Evolutionary conservation across 2,888 invertebrate species (phyloP), one percentile per base, ranked within the genome.

Genomic region (Eupithecia subumbrata): DNA sequence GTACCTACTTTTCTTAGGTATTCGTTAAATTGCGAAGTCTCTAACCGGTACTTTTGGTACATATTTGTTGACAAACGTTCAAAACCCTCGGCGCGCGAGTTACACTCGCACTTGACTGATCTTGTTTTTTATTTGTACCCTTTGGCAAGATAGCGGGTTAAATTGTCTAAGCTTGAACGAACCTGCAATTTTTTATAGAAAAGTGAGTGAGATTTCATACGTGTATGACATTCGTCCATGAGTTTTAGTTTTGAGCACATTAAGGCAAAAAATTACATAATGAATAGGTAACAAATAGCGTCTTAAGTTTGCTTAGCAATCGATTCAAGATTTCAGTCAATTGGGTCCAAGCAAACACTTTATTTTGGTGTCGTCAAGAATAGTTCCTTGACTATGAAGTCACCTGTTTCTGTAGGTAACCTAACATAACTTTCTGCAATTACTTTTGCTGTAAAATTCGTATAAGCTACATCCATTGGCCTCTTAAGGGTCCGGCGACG

Each of bases 331-430:
- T 60, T 14, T 25, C 25, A 60, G 12, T 60, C 22, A 12, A 22
- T 56, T 52, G n/a, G 52, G 52, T 25, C 12, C 14, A 60, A 60
- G 25, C 25, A 60, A 60, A 60, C 60, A 60, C 60, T 60, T 60
- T 0, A 22, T 60, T 56, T 56, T 60, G 60, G 60, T 60, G 60
- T 60, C 14, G 60, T 25, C 22, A 56, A 18, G 16, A 7, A 48
- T 48, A 48, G 18, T 18, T n/a, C n/a, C 56, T 56, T 56, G 56
- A 56, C 22, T 22, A 56, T 56, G 22, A 56, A 11, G 25, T 60
- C 60, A 25, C 40, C 9, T 40, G 11, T 40, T 40, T 40, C 40
- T 37, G 37, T 37, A 37, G 37, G 37, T 37, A 37, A 1, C 30
- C 30, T 37, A 37, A 37, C 37, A 5, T 37, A 37, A 37, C 37